Evolutionary conservation across 2,113 vertebrate genomes (phyloP).

Genomic region (Spea bombifrons): DNA sequence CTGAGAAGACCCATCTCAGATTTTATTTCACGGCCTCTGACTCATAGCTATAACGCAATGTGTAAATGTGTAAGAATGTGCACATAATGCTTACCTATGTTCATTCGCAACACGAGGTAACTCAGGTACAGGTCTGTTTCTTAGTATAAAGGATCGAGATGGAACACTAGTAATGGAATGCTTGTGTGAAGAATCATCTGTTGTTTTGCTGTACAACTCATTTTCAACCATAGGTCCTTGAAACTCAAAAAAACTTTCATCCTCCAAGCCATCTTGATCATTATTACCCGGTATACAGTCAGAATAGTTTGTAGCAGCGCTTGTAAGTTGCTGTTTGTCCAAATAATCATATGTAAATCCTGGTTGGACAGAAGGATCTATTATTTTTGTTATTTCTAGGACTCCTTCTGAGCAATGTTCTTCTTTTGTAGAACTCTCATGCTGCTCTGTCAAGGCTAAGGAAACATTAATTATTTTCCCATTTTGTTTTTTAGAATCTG

Average conservation of each 20-base stretch:
- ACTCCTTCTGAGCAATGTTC: neutral
- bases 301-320: neutral
- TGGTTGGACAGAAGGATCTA: neutral
- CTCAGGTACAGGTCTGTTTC: slow-evolving; percentile 86
- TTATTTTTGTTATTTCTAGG: neutral
- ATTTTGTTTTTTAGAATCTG: neutral
- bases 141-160: slow-evolving; percentile 76
- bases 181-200: neutral
- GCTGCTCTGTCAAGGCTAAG: too few species aligned
- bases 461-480: too few species aligned
- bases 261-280: neutral
- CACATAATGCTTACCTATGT: too few species aligned
- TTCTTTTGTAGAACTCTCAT: neutral
- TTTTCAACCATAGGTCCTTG: slow-evolving; percentile 84
- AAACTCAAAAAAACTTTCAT: slow-evolving; percentile 57
- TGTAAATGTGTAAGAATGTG: too few species aligned
- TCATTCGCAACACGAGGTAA: slow-evolving; percentile 64
- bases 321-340: neutral
- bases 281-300: neutral
- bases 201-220: slow-evolving; percentile 68
- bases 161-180: neutral
- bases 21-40: too few species aligned
- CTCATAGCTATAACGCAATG: too few species aligned
- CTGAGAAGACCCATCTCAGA: too few species aligned
- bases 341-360: neutral